A percentile compares a stretch with the other conserved stretches of the same genome.
phyloP scores from a whole-genome alignment of 2,888 invertebrate genomes.

The Cheilosia impressa region DNA sequence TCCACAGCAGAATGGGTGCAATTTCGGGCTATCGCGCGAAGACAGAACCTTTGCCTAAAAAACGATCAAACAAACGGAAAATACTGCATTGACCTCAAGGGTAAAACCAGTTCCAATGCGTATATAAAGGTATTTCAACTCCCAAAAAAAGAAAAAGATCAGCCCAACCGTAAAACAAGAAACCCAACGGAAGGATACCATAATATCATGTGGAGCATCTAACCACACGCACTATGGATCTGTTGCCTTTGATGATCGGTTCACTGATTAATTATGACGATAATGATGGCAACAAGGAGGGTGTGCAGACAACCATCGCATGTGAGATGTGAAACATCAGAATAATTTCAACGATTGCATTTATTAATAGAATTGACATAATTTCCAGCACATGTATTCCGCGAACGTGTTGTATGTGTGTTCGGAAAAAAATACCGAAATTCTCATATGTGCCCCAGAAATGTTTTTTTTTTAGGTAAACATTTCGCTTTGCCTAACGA shows the following conservation, averaged over 20 bases:
- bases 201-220: constrained; percentile 40
- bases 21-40: constrained; percentile 16
- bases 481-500: constrained; percentile 19
- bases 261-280: constrained; percentile 47
- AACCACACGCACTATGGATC: constrained; percentile 51
- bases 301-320: constrained; percentile 12
- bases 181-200: constrained; percentile 55
- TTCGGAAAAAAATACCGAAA: constrained; percentile 37
- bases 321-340: not conserved
- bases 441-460: constrained; percentile 59
- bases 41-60: constrained; percentile 9
- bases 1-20: constrained; percentile 32
- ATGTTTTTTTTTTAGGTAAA: constrained; percentile 37
- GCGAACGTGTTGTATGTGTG: constrained; percentile 55
- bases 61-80: constrained; percentile 21
- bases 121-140: constrained; percentile 17
- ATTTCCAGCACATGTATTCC: constrained; percentile 68
- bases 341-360: constrained; percentile 55
- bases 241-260: constrained; percentile 57
- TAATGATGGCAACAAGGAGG: constrained; percentile 1
- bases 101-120: constrained; percentile 46
- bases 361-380: constrained; percentile 76
- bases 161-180: constrained; percentile 14
- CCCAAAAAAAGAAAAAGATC: constrained; percentile 23
- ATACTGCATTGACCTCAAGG: constrained; percentile 19